Base-by-base conservation (phyloP, 2,797 vertebrate species). In the Poecilia velifera region DNA sequence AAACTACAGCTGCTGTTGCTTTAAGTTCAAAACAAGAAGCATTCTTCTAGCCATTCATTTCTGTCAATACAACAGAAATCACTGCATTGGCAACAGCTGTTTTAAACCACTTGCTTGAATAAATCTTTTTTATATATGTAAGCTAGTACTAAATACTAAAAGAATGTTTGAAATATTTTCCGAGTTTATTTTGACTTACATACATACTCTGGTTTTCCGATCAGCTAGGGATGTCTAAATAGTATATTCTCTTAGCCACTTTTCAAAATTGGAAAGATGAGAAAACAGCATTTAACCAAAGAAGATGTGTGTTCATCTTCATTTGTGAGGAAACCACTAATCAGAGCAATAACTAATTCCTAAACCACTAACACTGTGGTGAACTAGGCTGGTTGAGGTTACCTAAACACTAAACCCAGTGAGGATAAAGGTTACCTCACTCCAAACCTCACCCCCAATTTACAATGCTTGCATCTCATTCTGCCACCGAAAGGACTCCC, bases 1-100 rank as follows among this genome's bases (percentile, higher is more conserved):
- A 74, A 85, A 77, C 64, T 20, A 62, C 13, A 36, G 51, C 73
- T 72, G 66, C 34, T 39, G 22, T 68, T 77, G 64, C 76, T 81
- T 71, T 20, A 4, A 53, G 20, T 45, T 77, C 47, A 36, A 36
- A 77, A 53, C 62, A 7, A 55, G 72, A 41, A 36, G 25, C n/a
- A 4, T 0, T 36, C n/a, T 43, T 66, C 16, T 31, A 2, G 72
- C 66, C 43, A 6, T 0, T 79, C 25, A 16, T 16, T 13, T 25
- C 31, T 72, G 70, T 34, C 0, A 2, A 47, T 43, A 73, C 80
- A 73, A 68, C 45, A 8, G 8, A 53, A 16, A 45, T 45, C 20
- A 76, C 12, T 39, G 53, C 12, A 72, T 64, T 46, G 20, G 59
- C 13, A 34, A 62, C 59, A 18, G 59, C 28, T 34, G 43, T 20